Base-by-base conservation (phyloP, 2,113 vertebrate species). In the Coptodon rendalli region DNA sequence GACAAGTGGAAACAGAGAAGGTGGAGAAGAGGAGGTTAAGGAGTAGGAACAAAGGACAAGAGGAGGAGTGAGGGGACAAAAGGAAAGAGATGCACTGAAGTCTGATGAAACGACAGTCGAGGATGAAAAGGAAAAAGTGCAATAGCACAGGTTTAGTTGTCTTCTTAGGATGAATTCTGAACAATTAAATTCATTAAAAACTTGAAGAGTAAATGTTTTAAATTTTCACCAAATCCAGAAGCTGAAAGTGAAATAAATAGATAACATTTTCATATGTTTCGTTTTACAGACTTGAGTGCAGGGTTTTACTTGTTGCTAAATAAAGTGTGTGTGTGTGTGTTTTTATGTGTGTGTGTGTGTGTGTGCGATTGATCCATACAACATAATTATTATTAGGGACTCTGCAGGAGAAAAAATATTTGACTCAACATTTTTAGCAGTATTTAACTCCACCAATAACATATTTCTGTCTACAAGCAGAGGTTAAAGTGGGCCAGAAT, bases 291-390 rank as follows among this genome's bases (percentile, higher is more conserved):
- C 68, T 9, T 61, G 13, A 78, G 45, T 48, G 50, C 45, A 89
- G 80, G 40, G 38, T 85, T 88, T 89, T 91, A 89, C 83, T 90
- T 90, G 80, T 61, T 82, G 83, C 50, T 90, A 88, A 87, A 89
- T 86, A 61, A 61, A 34, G 66, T 80, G 29, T 4, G 59, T 63
- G 5, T 63, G 5, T 31, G 61, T 24, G 7, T 19, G 27, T 61
- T 16, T 50, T 12, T 66, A 6, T 83, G 19, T 63, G 34, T 43
- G 29, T 6, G 22, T 22, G 22, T 78, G 66, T 34, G 13, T 3
- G 38, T 53, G 50, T 48, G n/a, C 7, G 2, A 22, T 22, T 27
- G 52, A 38, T 29, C 14, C 22, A 61, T 12, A 52, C 29, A 22
- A 43, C 29, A 31, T 31, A 52, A 43, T 36, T 53, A 50, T 16